Evolutionary conservation across 2,797 vertebrate species (phyloP).

Genomic region (Anguilla pacifica): DNA sequence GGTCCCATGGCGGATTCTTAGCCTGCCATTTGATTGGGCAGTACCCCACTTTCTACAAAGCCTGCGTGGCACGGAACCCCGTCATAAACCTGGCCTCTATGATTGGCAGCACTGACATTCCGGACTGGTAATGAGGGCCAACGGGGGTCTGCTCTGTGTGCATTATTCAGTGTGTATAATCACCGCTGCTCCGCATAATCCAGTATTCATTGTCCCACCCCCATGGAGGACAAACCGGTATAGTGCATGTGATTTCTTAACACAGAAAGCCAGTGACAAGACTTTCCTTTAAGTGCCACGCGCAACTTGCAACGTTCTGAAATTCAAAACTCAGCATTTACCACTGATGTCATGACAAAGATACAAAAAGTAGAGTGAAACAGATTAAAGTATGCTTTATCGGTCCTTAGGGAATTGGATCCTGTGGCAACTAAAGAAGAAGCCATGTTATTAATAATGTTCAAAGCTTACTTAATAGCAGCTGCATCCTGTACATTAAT

Average conservation of each 20-base stretch:
- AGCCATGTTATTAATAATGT: too few species aligned
- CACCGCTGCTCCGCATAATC: neutral
- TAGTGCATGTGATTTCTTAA: neutral
- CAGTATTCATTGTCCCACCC: neutral
- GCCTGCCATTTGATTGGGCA: slow-evolving; percentile 94
- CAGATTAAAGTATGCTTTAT: neutral
- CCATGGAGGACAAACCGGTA: neutral
- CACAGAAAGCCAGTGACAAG: neutral
- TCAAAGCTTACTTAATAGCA: neutral
- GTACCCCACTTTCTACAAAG: slow-evolving; percentile 86
- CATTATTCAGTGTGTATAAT: slow-evolving; percentile 10
- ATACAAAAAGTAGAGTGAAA: neutral
- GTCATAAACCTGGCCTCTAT: slow-evolving; percentile 91
- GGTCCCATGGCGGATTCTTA: slow-evolving; percentile 95
- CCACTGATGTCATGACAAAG: neutral
- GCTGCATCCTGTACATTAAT: neutral
- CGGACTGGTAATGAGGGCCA: slow-evolving; percentile 83
- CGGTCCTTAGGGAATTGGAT: neutral
- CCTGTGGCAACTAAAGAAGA: neutral
- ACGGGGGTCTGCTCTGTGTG: slow-evolving; percentile 4
- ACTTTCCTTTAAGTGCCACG: neutral
- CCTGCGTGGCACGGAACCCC: slow-evolving; percentile 87
- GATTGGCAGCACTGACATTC: slow-evolving; percentile 89
- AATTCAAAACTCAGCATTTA: neutral
- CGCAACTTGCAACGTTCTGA: neutral